Conservation (phyloP, 2,888 invertebrate species). For the Merodon equestris region DNA sequence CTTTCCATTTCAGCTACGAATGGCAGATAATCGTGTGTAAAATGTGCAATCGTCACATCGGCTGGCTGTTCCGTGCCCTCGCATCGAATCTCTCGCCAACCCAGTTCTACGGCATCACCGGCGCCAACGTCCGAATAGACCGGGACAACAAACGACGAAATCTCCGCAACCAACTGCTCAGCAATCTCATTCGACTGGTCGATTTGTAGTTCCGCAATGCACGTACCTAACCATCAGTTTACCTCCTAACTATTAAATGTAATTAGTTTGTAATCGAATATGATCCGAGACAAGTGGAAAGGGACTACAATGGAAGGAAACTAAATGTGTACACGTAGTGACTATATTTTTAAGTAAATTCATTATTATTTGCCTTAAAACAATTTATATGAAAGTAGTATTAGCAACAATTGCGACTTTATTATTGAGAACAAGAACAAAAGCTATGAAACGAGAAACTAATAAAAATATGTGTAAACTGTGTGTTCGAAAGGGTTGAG, state of each 20-base stretch:
- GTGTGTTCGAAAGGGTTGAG: too few species aligned
- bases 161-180: slow-evolving; percentile 30
- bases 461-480: too few species aligned
- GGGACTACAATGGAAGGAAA: too few species aligned
- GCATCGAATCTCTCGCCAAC: slow-evolving; percentile 82
- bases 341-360: slow-evolving; percentile 11
- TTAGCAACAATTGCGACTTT: neutral
- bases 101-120: slow-evolving; percentile 86
- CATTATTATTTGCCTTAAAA: slow-evolving; percentile 16
- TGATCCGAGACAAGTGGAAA: too few species aligned
- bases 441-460: too few species aligned
- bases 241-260: neutral
- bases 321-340: too few species aligned
- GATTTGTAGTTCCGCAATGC: slow-evolving; percentile 13
- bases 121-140: slow-evolving; percentile 80
- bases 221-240: too few species aligned
- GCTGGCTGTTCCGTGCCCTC: slow-evolving; percentile 89
- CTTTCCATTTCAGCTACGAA: slow-evolving; percentile 82
- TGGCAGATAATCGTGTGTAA: slow-evolving; percentile 89
- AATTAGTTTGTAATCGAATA: neutral
- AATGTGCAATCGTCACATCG: slow-evolving; percentile 85
- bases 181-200: slow-evolving; percentile 27
- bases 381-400: neutral
- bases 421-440: too few species aligned
- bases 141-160: slow-evolving; percentile 38